These are phyloP conservation scores for Bicyclus anynana DNA, from an alignment of 1,140 invertebrate species.

Conservation along the genomic window DNA sequence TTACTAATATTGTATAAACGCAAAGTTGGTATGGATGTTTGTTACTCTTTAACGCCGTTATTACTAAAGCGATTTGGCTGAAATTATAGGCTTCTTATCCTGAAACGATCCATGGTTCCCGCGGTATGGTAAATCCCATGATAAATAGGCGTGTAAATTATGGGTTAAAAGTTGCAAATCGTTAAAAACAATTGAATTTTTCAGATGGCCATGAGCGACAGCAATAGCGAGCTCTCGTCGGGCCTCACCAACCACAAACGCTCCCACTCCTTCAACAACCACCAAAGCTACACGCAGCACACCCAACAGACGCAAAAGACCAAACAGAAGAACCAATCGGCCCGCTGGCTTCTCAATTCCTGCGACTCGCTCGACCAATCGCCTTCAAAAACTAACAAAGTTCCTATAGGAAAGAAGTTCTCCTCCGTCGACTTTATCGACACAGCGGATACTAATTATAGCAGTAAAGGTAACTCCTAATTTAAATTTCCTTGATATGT, in stretches of 20 bases:
- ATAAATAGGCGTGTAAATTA: neutral
- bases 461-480: slow-evolving; percentile 58
- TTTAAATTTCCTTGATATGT: slow-evolving; percentile 14
- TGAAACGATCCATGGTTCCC: too few species aligned
- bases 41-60: too few species aligned
- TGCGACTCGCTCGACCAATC: slow-evolving; percentile 73
- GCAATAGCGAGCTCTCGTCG: slow-evolving; percentile 62
- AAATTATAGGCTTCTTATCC: too few species aligned
- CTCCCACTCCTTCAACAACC: slow-evolving; percentile 82
- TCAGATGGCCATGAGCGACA: slow-evolving; percentile 73
- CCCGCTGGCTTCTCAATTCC: slow-evolving; percentile 70
- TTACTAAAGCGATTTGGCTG: too few species aligned
- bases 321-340: slow-evolving; percentile 75
- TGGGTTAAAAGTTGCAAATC: neutral
- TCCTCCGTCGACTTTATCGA: slow-evolving; percentile 72
- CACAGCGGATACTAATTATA: slow-evolving; percentile 51
- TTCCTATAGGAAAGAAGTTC: slow-evolving; percentile 65
- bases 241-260: slow-evolving; percentile 78
- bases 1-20: too few species aligned
- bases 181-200: slow-evolving; percentile 13
- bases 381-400: slow-evolving; percentile 58
- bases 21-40: too few species aligned
- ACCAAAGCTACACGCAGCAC: slow-evolving; percentile 81
- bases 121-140: too few species aligned
- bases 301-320: slow-evolving; percentile 77